Evolutionary conservation across 1,140 invertebrate genomes (phyloP).

Genomic region (Saccostrea glomerata): DNA sequence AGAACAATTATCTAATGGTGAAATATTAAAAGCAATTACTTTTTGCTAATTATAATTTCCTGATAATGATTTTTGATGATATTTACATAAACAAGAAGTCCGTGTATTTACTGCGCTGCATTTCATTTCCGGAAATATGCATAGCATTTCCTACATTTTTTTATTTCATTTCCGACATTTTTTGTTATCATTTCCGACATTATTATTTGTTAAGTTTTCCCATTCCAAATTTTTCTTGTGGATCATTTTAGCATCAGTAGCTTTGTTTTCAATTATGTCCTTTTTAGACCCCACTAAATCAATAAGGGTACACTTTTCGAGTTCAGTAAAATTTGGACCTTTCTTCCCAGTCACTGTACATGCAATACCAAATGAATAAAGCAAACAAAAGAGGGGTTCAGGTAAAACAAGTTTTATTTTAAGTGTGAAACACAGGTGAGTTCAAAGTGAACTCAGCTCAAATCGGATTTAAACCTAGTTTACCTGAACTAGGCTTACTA

Average conservation of each 20-base stretch:
- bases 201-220: background rate
- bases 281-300: background rate
- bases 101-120: too few relatives aligned
- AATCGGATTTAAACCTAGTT: too few relatives aligned
- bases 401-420: background rate
- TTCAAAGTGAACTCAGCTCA: background rate
- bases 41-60: too few relatives aligned
- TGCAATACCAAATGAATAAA: too few relatives aligned
- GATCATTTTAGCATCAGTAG: slow-evolving; percentile 12
- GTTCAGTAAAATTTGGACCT: slow-evolving; percentile 11
- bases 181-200: too few relatives aligned
- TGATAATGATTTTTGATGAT: too few relatives aligned
- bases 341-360: background rate
- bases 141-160: too few relatives aligned
- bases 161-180: too few relatives aligned
- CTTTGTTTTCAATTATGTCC: slow-evolving; percentile 13
- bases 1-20: too few relatives aligned
- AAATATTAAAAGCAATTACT: too few relatives aligned
- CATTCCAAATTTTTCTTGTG: background rate
- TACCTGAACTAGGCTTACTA: background rate
- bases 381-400: background rate
- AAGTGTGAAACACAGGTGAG: background rate
- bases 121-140: too few relatives aligned
- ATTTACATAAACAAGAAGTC: too few relatives aligned
- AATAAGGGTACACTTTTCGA: background rate